Evolutionary conservation across 1,140 invertebrate genomes (phyloP), one percentile per base, ranked within the genome.

Genomic region (Drosophila varians): DNA sequence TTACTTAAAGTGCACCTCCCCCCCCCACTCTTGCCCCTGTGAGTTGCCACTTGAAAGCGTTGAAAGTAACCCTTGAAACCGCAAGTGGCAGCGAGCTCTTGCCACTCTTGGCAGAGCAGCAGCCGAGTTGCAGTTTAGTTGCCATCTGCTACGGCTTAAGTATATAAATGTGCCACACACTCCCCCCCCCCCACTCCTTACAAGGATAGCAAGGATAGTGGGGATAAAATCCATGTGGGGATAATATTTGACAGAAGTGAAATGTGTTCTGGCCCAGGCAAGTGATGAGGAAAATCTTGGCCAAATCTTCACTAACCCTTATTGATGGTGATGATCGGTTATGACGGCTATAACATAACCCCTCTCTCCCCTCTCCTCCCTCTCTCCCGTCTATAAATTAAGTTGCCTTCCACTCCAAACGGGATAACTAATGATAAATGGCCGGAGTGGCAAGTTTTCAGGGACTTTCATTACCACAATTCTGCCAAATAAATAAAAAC

Each of bases 1-100:
- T 78, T 84, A 79, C 80, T 79, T 86, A 74, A 86, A 78, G 56
- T 83, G 69, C 57, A 60, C 43, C 52, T 40, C 53, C 34, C 26
- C 1, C 12, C 3, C 25, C 16, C 21, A 11, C 5, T 3, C 8
- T 4, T 9, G 28, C 9, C 23, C 18, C 31, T 16, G 9, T 19
- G n/a, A 11, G 21, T 5, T 25, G 34, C 9, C 58, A 4, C 28
- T 43, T 36, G 18, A 36, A 14, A 19, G 12, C 43, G 60, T 23
- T 36, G 12, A 42, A 16, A 71, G 69, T 61, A 72, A 72, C 69
- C 68, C 69, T 72, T 62, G 69, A 72, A 73, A 52, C 58, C 71
- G 71, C 71, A 74, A 74, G 71, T 74, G 71, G 69, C 74, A 65
- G 70, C 74, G 70, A 72, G 69, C 69, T 61, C 68, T 72, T 12